Evolutionary conservation across 2,888 invertebrate genomes (phyloP), one percentile per base, ranked within the genome.

Genomic region (Falcaria lacertinaria): DNA sequence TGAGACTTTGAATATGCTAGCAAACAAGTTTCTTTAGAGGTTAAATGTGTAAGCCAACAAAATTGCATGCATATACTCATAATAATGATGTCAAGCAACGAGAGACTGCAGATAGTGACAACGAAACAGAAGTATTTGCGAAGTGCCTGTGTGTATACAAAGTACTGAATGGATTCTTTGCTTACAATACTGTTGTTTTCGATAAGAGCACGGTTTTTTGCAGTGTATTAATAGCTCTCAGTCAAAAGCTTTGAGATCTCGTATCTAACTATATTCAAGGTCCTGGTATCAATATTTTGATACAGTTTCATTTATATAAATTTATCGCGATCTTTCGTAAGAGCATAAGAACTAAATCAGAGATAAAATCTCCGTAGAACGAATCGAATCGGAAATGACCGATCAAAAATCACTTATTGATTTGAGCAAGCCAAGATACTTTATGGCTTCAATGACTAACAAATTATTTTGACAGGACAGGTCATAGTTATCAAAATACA

Each of bases 1-100:
- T 14, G 8, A 22, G 25, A 8, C 22, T 37, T 36, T 2, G 13
- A 22, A 37, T 15, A 3, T 13, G 15, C 37, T 13, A 11, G 13
- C 14, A 37, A 37, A 37, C 37, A 22, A 37, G 37, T 37, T 37
- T 37, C 22, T 14, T 13, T 15, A 22, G 22, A 37, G 37, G 37
- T 37, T 14, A 22, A 25, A 14, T 8, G n/a, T 37, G 25, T 37
- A 22, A 25, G 37, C 37, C 15, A 22, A 36, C 35, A 36, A 37
- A 37, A 37, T 15, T 22, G 25, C 22, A 36, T 36, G 7, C 7
- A 22, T 7, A 5, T 22, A 28, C 28, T 28, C 11, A 15, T 37
- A n/a, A 37, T 37, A 37, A 37, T 15, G 25, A 37, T 37, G 37
- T 37, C 37, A 37, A 37, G n/a, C 22, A 17, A 22, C 22, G 14